Conservation (phyloP, 2,113 vertebrate species). For the Progne subis region DNA sequence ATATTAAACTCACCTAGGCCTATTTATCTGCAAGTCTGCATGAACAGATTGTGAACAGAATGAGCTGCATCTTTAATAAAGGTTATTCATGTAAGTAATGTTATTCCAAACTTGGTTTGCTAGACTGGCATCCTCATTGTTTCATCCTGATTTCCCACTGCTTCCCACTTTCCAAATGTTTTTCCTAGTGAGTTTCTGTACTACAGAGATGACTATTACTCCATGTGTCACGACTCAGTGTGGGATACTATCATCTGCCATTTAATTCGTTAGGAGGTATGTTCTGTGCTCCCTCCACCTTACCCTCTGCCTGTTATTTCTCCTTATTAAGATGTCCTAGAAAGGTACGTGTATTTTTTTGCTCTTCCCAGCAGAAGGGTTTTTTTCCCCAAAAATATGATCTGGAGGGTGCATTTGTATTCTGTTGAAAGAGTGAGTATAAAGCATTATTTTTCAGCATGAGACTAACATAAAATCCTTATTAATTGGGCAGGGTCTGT, state of each 20-base stretch:
- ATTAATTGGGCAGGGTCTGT: neutral
- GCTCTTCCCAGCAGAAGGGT: neutral
- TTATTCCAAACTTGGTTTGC: neutral
- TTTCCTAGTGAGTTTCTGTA: neutral
- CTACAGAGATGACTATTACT: neutral
- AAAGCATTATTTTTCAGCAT: neutral
- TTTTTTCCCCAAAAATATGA: neutral
- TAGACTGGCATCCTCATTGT: neutral
- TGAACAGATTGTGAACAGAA: neutral
- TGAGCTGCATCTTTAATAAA: neutral
- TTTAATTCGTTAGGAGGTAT: neutral
- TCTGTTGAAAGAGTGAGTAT: neutral
- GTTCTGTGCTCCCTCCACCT: neutral
- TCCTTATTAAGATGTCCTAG: neutral
- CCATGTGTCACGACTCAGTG: neutral
- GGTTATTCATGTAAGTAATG: neutral
- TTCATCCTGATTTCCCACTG: neutral
- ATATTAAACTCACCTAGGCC: neutral
- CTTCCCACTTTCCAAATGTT: neutral
- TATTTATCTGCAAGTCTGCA: neutral
- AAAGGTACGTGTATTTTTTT: neutral
- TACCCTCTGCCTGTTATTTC: neutral
- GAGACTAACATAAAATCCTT: neutral
- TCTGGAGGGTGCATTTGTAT: neutral
- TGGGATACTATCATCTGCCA: neutral